phyloP scores from a whole-genome alignment of 2,113 vertebrate genomes.

The Empidonax alnorum region DNA sequence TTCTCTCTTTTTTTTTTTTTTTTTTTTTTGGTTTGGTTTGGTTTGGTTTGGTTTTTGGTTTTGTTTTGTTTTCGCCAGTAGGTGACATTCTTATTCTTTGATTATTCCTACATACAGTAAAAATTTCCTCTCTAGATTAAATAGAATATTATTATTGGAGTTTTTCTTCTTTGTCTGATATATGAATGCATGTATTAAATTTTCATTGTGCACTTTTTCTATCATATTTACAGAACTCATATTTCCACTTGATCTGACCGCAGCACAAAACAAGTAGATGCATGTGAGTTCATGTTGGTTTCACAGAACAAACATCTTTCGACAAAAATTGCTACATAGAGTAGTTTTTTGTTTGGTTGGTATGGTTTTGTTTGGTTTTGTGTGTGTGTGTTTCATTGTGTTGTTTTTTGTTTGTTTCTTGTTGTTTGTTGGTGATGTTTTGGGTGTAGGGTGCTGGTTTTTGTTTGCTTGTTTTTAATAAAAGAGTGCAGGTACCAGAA shows the following conservation, averaged over 20 bases:
- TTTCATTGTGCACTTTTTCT: not conserved
- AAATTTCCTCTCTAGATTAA: not conserved
- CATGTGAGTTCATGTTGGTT: not conserved
- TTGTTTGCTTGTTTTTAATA: not conserved
- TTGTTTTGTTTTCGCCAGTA: not conserved
- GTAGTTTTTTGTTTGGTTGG: not conserved
- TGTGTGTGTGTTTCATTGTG: not conserved
- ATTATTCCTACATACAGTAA: not conserved
- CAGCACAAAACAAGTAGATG: not conserved
- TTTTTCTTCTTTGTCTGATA: not conserved
- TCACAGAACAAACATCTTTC: not conserved
- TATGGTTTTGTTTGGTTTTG: not conserved
- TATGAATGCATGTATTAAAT: not conserved
- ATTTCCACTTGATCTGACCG: not conserved
- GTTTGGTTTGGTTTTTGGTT: too few relatives aligned
- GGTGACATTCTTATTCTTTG: not conserved
- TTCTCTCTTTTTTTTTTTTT: too few relatives aligned
- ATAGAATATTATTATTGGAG: rapidly evolving
- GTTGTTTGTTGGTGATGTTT: not conserved
- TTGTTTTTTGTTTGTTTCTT: not conserved
- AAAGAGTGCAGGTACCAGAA: not conserved
- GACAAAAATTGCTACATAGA: not conserved
- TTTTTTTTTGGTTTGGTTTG: too few relatives aligned
- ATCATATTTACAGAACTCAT: not conserved
- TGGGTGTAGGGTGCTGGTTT: not conserved